Conservation (phyloP, 2,888 invertebrate genomes). For the Steinernema carpocapsae region DNA sequence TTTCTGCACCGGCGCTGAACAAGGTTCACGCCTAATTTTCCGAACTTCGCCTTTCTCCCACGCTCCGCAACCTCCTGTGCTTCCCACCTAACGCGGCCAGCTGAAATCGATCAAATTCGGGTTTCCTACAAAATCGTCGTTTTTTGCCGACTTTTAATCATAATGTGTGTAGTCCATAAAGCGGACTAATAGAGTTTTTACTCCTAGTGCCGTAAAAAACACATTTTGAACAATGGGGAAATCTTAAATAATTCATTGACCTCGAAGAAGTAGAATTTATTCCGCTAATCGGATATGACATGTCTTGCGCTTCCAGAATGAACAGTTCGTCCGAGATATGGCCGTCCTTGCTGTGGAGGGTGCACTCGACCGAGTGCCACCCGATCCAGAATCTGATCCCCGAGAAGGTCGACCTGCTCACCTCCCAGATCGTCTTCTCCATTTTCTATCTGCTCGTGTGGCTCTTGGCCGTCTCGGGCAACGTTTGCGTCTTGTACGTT, state of each 20-base stretch:
- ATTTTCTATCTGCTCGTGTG: slow-evolving; percentile 64
- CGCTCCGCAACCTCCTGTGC: too few relatives aligned
- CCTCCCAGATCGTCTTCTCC: slow-evolving; percentile 56
- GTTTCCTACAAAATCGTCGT: too few relatives aligned
- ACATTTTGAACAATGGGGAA: slow-evolving; percentile 13
- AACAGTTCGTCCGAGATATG: neutral
- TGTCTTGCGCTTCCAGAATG: neutral
- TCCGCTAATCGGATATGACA: too few relatives aligned
- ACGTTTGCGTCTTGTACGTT: slow-evolving; percentile 64
- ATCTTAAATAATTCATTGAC: slow-evolving; percentile 1
- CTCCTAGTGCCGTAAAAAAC: too few relatives aligned
- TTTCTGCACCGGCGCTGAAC: too few relatives aligned
- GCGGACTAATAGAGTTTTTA: too few relatives aligned
- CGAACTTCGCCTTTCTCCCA: too few relatives aligned
- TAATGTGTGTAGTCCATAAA: too few relatives aligned
- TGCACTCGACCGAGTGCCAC: slow-evolving; percentile 2
- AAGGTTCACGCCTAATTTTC: too few relatives aligned
- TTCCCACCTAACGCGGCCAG: too few relatives aligned
- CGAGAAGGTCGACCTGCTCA: slow-evolving; percentile 49
- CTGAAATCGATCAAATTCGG: too few relatives aligned
- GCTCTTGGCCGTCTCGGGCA: slow-evolving; percentile 63
- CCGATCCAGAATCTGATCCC: slow-evolving; percentile 39
- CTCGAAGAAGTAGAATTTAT: neutral
- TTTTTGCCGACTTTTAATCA: too few relatives aligned
- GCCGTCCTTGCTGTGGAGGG: slow-evolving; percentile 18